Conservation (phyloP, 2,888 invertebrate species). For the Thyatira batis region DNA sequence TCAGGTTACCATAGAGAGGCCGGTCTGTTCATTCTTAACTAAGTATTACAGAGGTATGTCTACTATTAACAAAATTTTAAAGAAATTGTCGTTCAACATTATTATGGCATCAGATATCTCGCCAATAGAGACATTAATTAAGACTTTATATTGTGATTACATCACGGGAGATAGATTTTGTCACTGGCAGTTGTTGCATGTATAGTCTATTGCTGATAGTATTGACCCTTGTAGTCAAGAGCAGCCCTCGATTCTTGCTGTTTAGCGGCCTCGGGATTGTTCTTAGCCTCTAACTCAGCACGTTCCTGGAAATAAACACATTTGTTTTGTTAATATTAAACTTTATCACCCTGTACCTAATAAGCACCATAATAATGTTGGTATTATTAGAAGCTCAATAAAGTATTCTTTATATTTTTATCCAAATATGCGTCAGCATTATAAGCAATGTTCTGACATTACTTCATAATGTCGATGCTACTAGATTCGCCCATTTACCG, state of each 20-base stretch:
- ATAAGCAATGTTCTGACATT: too few species aligned
- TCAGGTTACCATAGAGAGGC: not conserved
- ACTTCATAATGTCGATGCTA: too few species aligned
- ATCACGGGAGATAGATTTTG: not conserved
- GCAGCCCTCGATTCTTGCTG: constrained; percentile 67
- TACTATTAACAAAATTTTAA: not conserved
- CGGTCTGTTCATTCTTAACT: not conserved
- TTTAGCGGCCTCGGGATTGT: constrained; percentile 76
- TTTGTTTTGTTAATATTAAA: not conserved
- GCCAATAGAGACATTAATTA: not conserved
- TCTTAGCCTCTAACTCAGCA: constrained; percentile 78
- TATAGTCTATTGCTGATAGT: constrained; percentile 72
- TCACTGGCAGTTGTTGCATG: not conserved
- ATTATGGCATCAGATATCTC: constrained; percentile 2
- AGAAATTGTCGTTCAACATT: not conserved
- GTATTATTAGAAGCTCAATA: too few species aligned
- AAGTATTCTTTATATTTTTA: too few species aligned
- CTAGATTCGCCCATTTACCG: too few species aligned
- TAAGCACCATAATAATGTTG: too few species aligned
- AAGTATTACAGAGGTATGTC: not conserved
- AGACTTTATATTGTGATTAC: not conserved
- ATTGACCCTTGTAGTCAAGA: constrained; percentile 85
- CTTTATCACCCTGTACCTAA: too few species aligned
- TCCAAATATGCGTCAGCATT: too few species aligned
- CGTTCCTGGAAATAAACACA: constrained; percentile 77